These are phyloP conservation scores for Leptopilina boulardi DNA, from an alignment of 1,140 invertebrate species.

Conservation along the genomic window DNA sequence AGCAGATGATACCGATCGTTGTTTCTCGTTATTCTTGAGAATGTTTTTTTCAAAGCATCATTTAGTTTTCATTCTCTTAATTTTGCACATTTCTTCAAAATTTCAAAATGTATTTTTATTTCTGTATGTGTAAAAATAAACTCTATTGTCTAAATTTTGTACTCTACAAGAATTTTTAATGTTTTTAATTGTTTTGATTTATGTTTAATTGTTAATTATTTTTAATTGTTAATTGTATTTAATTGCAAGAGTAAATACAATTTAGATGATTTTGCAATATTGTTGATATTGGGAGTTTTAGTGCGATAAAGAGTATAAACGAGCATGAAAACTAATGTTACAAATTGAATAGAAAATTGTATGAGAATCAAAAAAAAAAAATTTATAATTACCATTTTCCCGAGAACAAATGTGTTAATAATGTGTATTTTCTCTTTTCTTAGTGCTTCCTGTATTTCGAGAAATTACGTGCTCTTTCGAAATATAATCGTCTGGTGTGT, in stretches of 20 bases:
- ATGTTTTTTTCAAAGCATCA: background rate
- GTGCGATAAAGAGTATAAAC: too few relatives aligned
- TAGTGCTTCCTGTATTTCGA: slow-evolving; percentile 22
- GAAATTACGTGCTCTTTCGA: slow-evolving; percentile 23
- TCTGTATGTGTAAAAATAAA: too few relatives aligned
- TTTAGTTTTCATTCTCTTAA: background rate
- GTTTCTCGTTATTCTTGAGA: slow-evolving; percentile 49
- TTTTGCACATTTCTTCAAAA: too few relatives aligned
- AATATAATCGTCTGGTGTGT: background rate
- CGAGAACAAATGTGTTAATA: slow-evolving; percentile 8
- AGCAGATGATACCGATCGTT: slow-evolving; percentile 52
- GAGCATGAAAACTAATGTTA: background rate
- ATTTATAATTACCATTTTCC: background rate
- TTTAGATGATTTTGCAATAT: too few relatives aligned
- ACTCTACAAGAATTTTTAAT: too few relatives aligned
- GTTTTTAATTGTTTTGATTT: too few relatives aligned
- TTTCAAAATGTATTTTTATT: too few relatives aligned
- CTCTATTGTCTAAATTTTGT: too few relatives aligned
- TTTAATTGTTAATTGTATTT: too few relatives aligned
- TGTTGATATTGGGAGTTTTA: too few relatives aligned
- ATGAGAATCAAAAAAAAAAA: background rate
- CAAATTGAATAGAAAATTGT: background rate
- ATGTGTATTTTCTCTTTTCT: background rate
- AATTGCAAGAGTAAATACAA: too few relatives aligned
- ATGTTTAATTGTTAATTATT: too few relatives aligned